Percentiles rank a stretch among this genome's conserved stretches.
Conservation (phyloP, 2,888 invertebrate species). For the Lissocephala sabroskyi region DNA sequence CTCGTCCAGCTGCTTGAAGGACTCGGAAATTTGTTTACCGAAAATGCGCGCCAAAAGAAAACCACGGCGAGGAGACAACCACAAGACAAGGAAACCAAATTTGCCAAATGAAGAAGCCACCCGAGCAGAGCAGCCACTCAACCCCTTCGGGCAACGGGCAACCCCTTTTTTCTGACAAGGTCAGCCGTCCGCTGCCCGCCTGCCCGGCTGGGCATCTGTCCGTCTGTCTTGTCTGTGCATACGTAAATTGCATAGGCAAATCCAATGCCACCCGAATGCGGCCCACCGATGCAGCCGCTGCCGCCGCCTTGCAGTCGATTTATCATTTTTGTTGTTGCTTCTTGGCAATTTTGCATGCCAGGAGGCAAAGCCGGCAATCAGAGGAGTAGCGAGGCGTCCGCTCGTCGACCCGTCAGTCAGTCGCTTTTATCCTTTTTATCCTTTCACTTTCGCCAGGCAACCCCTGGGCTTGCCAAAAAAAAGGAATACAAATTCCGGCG, state of each 20-base stretch:
- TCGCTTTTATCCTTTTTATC: slow-evolving; percentile 51
- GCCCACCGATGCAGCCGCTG: neutral
- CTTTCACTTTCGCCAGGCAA: slow-evolving; percentile 62
- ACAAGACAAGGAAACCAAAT: slow-evolving; percentile 10
- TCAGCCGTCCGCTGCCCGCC: neutral
- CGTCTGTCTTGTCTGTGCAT: too few species aligned
- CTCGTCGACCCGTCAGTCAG: slow-evolving; percentile 18
- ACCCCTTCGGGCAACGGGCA: neutral
- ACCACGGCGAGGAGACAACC: too few species aligned
- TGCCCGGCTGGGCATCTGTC: too few species aligned
- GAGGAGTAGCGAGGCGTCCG: too few species aligned
- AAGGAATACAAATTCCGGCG: slow-evolving; percentile 54
- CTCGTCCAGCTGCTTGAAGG: too few species aligned
- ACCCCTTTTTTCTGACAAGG: slow-evolving; percentile 4
- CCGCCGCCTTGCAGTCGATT: slow-evolving; percentile 29
- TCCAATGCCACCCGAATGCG: slow-evolving; percentile 6
- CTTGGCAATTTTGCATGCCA: slow-evolving; percentile 52
- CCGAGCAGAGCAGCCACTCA: slow-evolving; percentile 21
- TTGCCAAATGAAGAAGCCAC: slow-evolving; percentile 42
- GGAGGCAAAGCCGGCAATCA: slow-evolving; percentile 24
- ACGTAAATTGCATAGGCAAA: slow-evolving; percentile 55
- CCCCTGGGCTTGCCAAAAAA: slow-evolving; percentile 48
- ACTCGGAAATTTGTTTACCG: too few species aligned
- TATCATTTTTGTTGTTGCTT: slow-evolving; percentile 39
- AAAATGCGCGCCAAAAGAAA: slow-evolving; percentile 59